These are phyloP conservation scores for Plumapathes pennacea DNA, from an alignment of 92 coral and sea anemone genomes.

Conservation along the genomic window DNA sequence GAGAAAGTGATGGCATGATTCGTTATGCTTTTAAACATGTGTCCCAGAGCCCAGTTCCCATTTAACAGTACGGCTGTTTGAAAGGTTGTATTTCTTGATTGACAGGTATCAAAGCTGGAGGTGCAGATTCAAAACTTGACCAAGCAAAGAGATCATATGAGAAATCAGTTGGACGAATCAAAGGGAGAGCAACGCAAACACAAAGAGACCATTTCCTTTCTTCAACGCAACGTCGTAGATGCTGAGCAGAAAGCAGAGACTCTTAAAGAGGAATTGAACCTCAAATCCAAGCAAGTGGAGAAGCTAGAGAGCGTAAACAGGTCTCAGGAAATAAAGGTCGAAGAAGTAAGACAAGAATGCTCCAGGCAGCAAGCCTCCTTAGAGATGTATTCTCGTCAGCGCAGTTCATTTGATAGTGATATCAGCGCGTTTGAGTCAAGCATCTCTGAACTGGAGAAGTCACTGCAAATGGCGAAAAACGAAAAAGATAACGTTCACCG, in stretches of 20 bases:
- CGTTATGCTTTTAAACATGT: no score
- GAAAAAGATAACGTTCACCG: constrained; percentile 48
- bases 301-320: constrained; percentile 40
- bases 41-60: background rate
- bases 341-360: constrained; percentile 43
- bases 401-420: constrained; percentile 34
- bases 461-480: constrained; percentile 29
- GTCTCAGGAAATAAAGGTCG: constrained; percentile 51
- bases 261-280: constrained; percentile 36
- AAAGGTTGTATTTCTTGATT: background rate
- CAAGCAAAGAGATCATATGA: constrained; percentile 56
- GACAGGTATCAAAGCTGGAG: constrained; percentile 67
- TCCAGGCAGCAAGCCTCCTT: constrained; percentile 43
- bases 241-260: constrained; percentile 32
- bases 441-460: constrained; percentile 44
- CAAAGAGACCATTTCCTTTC: constrained; percentile 30
- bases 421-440: constrained; percentile 33
- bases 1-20: no score
- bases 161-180: constrained; percentile 41
- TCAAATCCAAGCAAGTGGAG: constrained; percentile 47
- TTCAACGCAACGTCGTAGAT: constrained; percentile 51
- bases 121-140: constrained; percentile 58
- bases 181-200: constrained; percentile 52
- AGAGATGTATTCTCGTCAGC: constrained; percentile 32
- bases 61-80: background rate